Percentiles rank a stretch among this genome's conserved stretches.
phyloP scores from a whole-genome alignment of 2,888 invertebrate genomes.

The Diogma glabrata region DNA sequence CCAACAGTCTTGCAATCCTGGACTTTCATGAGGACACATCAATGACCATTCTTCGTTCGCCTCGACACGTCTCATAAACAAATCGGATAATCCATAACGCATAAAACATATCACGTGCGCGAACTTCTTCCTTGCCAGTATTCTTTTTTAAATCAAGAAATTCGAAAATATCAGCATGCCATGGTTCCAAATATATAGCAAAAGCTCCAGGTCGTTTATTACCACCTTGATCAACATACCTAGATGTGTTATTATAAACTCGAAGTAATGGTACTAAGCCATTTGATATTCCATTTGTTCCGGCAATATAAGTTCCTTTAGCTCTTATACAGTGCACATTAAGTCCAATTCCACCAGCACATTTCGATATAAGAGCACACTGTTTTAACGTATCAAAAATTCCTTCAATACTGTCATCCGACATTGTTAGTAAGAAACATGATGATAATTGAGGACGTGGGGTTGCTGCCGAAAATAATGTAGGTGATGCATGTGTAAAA shows the following conservation, averaged over 20 bases:
- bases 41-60: constrained; percentile 78
- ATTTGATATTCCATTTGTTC: constrained; percentile 90
- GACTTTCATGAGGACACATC: constrained; percentile 93
- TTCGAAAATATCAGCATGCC: constrained; percentile 96
- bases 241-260: constrained; percentile 90
- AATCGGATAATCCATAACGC: constrained; percentile 96
- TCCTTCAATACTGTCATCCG: constrained; percentile 88
- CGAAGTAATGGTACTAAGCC: constrained; percentile 93
- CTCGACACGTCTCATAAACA: constrained; percentile 94
- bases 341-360: constrained; percentile 93
- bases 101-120: constrained; percentile 93
- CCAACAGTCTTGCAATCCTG: constrained; percentile 84
- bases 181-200: constrained; percentile 95
- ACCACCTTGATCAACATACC: constrained; percentile 96
- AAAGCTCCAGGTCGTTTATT: constrained; percentile 97
- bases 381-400: constrained; percentile 85
- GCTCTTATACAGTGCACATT: constrained; percentile 93
- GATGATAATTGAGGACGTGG: constrained; percentile 85
- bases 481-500: constrained; percentile 97
- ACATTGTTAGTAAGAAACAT: constrained; percentile 91
- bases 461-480: constrained; percentile 91
- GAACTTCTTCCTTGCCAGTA: constrained; percentile 85
- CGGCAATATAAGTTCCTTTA: constrained; percentile 81
- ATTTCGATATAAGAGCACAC: constrained; percentile 92
- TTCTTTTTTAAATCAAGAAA: constrained; percentile 93